phyloP scores from a whole-genome alignment of 2,797 vertebrate genomes.

The Syndactyla subalaris region DNA sequence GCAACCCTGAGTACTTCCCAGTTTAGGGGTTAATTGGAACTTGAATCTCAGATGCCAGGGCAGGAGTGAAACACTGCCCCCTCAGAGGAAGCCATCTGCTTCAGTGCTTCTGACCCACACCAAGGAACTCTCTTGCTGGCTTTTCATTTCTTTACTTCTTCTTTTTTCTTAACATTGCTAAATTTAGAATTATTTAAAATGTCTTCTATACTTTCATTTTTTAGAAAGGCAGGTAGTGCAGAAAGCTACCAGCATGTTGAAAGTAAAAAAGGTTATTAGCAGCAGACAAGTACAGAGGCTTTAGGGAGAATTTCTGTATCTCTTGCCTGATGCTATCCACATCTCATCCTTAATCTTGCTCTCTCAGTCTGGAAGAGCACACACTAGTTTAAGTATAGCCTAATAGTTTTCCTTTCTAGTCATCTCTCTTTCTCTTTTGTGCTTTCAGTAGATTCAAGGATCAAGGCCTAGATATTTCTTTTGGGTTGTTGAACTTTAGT shows the following conservation, averaged over 20 bases:
- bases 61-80: neutral
- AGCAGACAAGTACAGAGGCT: neutral
- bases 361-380: neutral
- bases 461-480: constrained; percentile 41
- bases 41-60: neutral
- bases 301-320: constrained; percentile 14
- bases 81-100: neutral
- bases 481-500: constrained; percentile 4
- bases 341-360: neutral
- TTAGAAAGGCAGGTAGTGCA: neutral
- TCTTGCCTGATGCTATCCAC: neutral
- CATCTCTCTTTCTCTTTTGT: neutral
- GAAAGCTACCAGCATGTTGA: neutral
- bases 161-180: neutral
- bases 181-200: constrained; percentile 12
- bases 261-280: constrained; percentile 19
- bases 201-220: neutral
- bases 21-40: constrained; percentile 1
- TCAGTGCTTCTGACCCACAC: neutral
- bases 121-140: neutral
- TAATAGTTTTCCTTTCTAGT: constrained; percentile 15
- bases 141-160: constrained; percentile 3
- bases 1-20: neutral
- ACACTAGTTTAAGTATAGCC: neutral
- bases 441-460: constrained; percentile 40